Percentiles rank a stretch among this genome's conserved stretches.
phyloP scores from a whole-genome alignment of 2,888 invertebrate species.

The Pollenia angustigena region DNA sequence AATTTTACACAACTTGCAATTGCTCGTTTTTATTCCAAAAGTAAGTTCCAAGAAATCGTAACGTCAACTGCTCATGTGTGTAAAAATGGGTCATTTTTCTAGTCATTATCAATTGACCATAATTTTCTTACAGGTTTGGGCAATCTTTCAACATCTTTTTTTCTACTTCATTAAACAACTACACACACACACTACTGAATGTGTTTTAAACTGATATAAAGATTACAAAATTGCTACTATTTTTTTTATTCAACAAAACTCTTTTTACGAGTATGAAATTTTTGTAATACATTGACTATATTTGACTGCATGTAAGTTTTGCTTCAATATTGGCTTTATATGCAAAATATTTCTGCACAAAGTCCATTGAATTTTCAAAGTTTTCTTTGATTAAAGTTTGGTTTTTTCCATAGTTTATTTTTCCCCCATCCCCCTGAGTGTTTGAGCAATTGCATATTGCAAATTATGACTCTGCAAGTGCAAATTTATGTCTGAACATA shows the following conservation, averaged over 20 bases:
- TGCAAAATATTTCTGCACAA: conserved; percentile 42
- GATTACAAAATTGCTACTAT: conserved; percentile 49
- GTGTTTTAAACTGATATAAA: neutral
- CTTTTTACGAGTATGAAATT: conserved; percentile 10
- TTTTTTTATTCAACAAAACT: conserved; percentile 3
- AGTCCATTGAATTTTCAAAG: conserved; percentile 57
- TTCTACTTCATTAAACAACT: conserved; percentile 45
- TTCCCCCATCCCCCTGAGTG: conserved; percentile 14
- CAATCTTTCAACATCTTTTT: conserved; percentile 19
- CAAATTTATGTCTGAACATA: conserved; percentile 65
- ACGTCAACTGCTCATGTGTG: conserved; percentile 5
- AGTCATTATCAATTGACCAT: conserved; percentile 52
- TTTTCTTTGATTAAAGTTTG: conserved; percentile 1
- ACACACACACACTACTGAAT: neutral
- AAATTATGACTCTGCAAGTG: conserved; percentile 70
- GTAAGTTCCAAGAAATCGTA: neutral
- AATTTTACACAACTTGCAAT: no score
- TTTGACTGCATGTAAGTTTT: conserved; percentile 2
- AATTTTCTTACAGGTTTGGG: conserved; percentile 43
- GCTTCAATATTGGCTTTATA: conserved; percentile 3
- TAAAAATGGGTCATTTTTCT: conserved; percentile 29
- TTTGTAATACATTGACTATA: conserved; percentile 22
- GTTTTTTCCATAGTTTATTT: conserved; percentile 4
- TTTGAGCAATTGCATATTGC: conserved; percentile 39
- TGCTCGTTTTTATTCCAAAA: neutral